Percentiles rank a stretch among this genome's conserved stretches.
Conservation (phyloP, 2,113 vertebrate genomes). For the Thalassarche chlororhynchos region DNA sequence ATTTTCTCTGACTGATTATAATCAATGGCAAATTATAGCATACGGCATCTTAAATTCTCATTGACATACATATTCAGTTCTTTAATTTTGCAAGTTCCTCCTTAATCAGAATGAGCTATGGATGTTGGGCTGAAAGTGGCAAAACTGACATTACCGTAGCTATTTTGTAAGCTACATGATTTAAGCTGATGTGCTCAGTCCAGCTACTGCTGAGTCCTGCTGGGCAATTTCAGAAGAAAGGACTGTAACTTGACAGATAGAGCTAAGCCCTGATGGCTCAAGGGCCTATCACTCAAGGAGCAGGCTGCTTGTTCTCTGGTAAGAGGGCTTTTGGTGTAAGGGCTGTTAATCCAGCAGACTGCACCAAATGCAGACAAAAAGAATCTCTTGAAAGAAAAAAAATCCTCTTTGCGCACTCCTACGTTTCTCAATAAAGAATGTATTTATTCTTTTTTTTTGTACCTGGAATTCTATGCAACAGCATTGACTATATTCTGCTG, state of each 20-base stretch:
- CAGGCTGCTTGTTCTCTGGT: neutral
- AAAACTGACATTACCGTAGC: neutral
- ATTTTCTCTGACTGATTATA: neutral
- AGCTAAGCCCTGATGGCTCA: neutral
- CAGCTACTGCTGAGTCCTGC: neutral
- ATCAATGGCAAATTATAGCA: neutral
- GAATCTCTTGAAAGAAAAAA: neutral
- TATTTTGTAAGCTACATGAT: neutral
- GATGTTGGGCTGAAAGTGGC: neutral
- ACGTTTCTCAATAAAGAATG: neutral
- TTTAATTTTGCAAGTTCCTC: neutral
- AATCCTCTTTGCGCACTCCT: neutral
- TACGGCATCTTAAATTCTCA: neutral
- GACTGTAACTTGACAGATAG: neutral
- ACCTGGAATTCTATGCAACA: neutral
- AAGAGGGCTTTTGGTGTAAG: neutral
- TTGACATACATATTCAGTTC: neutral
- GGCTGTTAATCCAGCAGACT: neutral
- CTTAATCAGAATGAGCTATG: neutral
- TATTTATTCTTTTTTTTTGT: neutral
- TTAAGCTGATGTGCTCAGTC: neutral
- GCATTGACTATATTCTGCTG: neutral
- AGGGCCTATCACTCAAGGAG: neutral
- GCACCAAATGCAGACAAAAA: neutral
- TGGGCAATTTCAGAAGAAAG: constrained; percentile 9